These are phyloP conservation scores for Drosophila kambysellisi DNA, from an alignment of 2,888 invertebrate genomes.

Conservation along the genomic window DNA sequence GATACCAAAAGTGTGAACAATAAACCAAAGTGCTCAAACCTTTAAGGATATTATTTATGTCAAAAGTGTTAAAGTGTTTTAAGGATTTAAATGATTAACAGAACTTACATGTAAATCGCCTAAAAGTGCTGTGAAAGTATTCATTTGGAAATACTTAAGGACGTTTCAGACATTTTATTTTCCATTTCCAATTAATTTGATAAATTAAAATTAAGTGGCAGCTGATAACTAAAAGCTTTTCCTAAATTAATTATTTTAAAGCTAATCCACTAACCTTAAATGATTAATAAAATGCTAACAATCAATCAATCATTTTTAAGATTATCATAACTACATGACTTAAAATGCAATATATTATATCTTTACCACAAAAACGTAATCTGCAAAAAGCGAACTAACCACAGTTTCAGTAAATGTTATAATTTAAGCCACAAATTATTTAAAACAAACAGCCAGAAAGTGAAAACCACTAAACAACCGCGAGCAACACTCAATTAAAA, in stretches of 20 bases:
- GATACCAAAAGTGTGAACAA: conserved; percentile 50
- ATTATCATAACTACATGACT: neutral
- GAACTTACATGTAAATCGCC: too few relatives aligned
- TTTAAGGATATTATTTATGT: conserved; percentile 20
- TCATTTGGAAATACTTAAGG: neutral
- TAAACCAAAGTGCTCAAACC: conserved; percentile 31
- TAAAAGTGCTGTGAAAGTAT: conserved; percentile 26
- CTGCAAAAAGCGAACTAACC: conserved; percentile 19
- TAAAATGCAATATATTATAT: neutral
- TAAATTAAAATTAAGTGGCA: neutral
- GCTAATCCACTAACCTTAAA: neutral
- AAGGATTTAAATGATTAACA: too few relatives aligned
- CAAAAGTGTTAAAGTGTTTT: conserved; percentile 34
- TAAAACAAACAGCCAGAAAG: conserved; percentile 39
- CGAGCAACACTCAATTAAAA: conserved; percentile 57
- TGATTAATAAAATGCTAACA: neutral
- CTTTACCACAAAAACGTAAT: neutral
- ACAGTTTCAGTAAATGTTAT: conserved; percentile 35
- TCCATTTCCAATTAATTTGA: neutral
- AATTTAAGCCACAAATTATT: conserved; percentile 37
- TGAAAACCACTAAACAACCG: conserved; percentile 40
- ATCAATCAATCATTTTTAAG: conserved; percentile 1
- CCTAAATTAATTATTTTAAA: neutral
- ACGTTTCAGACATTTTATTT: neutral
- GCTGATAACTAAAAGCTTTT: neutral